Base-by-base conservation (phyloP, 2,113 vertebrate species). In the Orcinus orca region DNA sequence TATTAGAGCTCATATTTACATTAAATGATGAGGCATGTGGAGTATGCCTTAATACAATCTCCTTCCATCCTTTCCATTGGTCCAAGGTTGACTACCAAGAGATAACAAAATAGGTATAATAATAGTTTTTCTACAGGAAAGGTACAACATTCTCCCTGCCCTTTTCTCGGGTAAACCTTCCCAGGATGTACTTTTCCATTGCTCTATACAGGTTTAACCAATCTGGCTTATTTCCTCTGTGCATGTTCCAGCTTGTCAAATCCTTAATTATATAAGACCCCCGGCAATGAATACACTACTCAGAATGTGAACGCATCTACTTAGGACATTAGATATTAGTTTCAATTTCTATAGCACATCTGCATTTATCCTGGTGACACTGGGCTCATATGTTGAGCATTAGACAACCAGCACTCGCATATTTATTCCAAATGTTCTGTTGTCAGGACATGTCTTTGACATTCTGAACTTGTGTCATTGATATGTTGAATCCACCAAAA, bases 21-120 rank as follows among this genome's bases (percentile, higher is more conserved):
- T 55, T 44, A 65, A 63, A 29, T 12, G 15, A 41, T 31, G 21
- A 90, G 47, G 13, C 50, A 23, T 21, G 7, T n/a, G 29, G 55
- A 81, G n/a, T 26, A 47, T 10, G 13, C 20, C 14, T 62, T 44
- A 50, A 21, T 31, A 33, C 6, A 33, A 14, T 26, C n/a, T 21
- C 70, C 41, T n/a, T 31, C 36, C 8, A 4, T 1, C 0, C 12
- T 11, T 62, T 2, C 20, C 60, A 20, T 1, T 29, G 21, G 29
- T 65, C 47, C n/a, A 60, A n/a, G 23, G 8, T 41, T 20, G 29
- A 31, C 9, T 6, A 21, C 8, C 31, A 0, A 47, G 6, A 82
- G n/a, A 65, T 25, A 63, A 74, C 5, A 41, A 88, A 60, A 31
- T 6, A 65, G 65, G 1, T 20, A 23, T 20, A 20, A 26, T 6